Evolutionary conservation across 1,140 invertebrate species (phyloP).

Genomic region (Drosophila kanapiae): DNA sequence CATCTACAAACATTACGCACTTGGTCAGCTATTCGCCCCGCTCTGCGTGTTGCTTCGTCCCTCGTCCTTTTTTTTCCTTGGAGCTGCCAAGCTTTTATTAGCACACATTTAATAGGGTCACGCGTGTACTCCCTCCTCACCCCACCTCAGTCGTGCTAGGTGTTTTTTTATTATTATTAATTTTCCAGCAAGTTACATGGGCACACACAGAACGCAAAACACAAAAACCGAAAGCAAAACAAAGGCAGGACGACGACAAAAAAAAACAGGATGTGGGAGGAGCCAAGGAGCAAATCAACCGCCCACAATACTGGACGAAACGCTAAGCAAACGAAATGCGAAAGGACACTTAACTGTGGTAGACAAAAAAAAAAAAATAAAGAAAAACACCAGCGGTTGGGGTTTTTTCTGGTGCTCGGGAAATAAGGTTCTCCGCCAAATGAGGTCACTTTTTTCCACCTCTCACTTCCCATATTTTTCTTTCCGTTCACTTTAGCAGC

Average conservation of each 20-base stretch:
- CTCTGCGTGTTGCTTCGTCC: slow-evolving; percentile 11
- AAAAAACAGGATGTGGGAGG: slow-evolving; percentile 40
- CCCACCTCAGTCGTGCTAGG: slow-evolving; percentile 41
- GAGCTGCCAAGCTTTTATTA: slow-evolving; percentile 74
- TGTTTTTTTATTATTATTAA: slow-evolving; percentile 83
- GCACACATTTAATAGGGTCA: slow-evolving; percentile 84
- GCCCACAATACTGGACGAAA: slow-evolving; percentile 41
- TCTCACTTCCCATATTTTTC: slow-evolving; percentile 15
- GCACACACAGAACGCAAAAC: slow-evolving; percentile 58
- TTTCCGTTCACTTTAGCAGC: slow-evolving; percentile 20
- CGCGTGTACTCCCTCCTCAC: slow-evolving; percentile 61
- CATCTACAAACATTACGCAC: slow-evolving; percentile 54
- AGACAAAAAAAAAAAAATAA: slow-evolving; percentile 58
- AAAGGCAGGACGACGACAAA: slow-evolving; percentile 62
- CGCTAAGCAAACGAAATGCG: slow-evolving; percentile 62
- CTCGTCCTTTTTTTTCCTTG: slow-evolving; percentile 19
- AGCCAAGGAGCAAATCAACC: slow-evolving; percentile 44
- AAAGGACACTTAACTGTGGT: slow-evolving; percentile 78
- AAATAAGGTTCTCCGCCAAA: slow-evolving; percentile 59
- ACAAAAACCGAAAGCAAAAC: slow-evolving; percentile 50
- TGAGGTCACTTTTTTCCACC: slow-evolving; percentile 73
- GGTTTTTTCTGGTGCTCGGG: not conserved
- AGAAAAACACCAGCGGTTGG: slow-evolving; percentile 26
- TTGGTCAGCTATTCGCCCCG: slow-evolving; percentile 47
- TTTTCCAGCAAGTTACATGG: slow-evolving; percentile 82